phyloP scores from a whole-genome alignment of 2,888 invertebrate genomes.

The Dicycla oo region DNA sequence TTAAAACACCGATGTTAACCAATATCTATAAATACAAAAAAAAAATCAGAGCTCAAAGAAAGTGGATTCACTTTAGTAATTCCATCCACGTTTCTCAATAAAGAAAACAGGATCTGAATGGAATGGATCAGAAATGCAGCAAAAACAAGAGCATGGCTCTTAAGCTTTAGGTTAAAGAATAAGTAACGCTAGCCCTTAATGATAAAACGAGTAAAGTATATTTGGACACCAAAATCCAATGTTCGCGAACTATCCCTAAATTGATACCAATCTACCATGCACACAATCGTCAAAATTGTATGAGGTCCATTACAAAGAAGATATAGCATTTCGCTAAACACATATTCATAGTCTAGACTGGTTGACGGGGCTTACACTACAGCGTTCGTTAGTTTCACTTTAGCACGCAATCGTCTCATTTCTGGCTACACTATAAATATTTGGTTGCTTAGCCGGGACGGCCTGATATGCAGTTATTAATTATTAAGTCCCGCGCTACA shows the following conservation, averaged over 20 bases:
- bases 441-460: slow-evolving; percentile 36
- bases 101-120: too few species aligned
- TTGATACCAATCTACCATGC: background rate
- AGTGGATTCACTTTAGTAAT: background rate
- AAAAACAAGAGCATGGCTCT: background rate
- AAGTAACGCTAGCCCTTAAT: background rate
- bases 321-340: slow-evolving; percentile 3
- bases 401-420: slow-evolving; percentile 49
- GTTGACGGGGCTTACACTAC: background rate
- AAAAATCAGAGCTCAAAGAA: background rate
- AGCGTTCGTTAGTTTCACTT: slow-evolving; percentile 10
- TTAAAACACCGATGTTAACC: too few species aligned
- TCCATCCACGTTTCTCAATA: background rate
- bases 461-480: slow-evolving; percentile 40
- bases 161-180: background rate
- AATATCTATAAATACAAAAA: background rate
- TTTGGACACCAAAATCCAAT: background rate
- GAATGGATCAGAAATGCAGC: background rate
- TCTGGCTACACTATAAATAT: slow-evolving; percentile 34
- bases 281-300: background rate
- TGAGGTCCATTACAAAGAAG: slow-evolving; percentile 2
- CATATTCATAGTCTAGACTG: slow-evolving; percentile 40
- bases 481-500: slow-evolving; percentile 7
- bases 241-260: background rate
- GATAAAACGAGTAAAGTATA: background rate